These are phyloP conservation scores for Oceanodroma leucorhoa DNA, from an alignment of 2,797 vertebrate genomes.

Conservation along the genomic window DNA sequence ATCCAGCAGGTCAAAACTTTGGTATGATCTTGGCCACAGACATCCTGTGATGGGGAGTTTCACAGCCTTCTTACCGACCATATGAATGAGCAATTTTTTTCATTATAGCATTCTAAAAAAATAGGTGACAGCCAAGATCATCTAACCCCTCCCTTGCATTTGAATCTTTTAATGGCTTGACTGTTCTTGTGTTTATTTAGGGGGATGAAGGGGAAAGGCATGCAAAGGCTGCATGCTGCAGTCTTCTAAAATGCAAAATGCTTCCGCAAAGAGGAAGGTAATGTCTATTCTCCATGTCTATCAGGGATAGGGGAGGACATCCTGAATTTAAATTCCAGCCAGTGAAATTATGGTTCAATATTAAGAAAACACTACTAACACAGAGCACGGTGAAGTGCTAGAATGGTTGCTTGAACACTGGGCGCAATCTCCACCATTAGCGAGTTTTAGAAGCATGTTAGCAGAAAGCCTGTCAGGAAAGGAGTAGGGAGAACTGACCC, in stretches of 20 bases:
- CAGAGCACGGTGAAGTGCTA: neutral
- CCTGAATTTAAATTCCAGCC: neutral
- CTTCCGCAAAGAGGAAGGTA: neutral
- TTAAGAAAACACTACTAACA: neutral
- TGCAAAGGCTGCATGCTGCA: neutral
- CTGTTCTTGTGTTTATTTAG: neutral
- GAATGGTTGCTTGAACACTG: neutral
- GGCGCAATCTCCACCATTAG: too few species aligned
- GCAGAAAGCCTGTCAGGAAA: neutral
- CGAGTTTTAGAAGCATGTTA: neutral
- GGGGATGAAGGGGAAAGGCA: neutral
- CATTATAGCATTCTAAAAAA: neutral
- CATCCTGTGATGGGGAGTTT: fast-evolving
- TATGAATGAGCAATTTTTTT: neutral
- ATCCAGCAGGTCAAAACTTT: neutral
- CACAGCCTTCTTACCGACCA: neutral
- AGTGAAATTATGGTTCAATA: neutral
- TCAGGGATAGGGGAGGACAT: neutral
- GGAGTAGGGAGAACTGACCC: neutral
- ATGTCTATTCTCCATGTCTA: neutral
- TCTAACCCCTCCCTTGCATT: neutral
- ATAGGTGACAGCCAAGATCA: neutral
- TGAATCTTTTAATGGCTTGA: neutral
- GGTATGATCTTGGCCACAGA: neutral
- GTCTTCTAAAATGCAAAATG: neutral